These are phyloP conservation scores for Tetranychus piercei DNA, from an alignment of 2,888 invertebrate species.

Conservation along the genomic window DNA sequence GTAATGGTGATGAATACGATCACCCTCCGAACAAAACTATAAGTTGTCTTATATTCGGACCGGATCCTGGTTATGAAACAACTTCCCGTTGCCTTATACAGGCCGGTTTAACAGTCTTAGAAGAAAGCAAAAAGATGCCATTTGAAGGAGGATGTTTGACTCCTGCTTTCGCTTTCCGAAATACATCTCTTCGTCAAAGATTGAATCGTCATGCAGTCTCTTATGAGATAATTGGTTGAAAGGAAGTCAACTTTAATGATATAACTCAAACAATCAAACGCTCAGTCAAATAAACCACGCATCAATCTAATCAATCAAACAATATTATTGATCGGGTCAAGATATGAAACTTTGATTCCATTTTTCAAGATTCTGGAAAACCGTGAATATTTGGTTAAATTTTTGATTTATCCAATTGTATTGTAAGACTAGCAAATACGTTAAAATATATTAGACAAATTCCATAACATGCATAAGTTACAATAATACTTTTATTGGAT, in stretches of 20 bases:
- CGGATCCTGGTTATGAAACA: slow-evolving; percentile 61
- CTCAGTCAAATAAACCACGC: slow-evolving; percentile 48
- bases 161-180: slow-evolving; percentile 62
- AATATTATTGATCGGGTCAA: too few species aligned
- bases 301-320: slow-evolving; percentile 77
- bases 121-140: slow-evolving; percentile 57
- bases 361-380: too few species aligned
- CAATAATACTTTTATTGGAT: slow-evolving; percentile 63
- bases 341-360: too few species aligned
- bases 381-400: too few species aligned
- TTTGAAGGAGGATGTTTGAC: slow-evolving; percentile 65
- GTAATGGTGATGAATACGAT: slow-evolving; percentile 36
- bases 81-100: slow-evolving; percentile 54
- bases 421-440: too few species aligned
- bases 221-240: slow-evolving; percentile 3
- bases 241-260: neutral
- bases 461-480: too few species aligned
- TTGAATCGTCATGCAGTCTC: slow-evolving; percentile 45
- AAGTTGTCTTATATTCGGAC: slow-evolving; percentile 44
- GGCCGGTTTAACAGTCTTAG: slow-evolving; percentile 52
- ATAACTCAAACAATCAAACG: slow-evolving; percentile 30
- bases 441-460: too few species aligned
- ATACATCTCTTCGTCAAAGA: slow-evolving; percentile 55
- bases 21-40: slow-evolving; percentile 47
- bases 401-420: too few species aligned